Base-by-base conservation (phyloP, 2,113 vertebrate species). In the Ursus arctos region DNA sequence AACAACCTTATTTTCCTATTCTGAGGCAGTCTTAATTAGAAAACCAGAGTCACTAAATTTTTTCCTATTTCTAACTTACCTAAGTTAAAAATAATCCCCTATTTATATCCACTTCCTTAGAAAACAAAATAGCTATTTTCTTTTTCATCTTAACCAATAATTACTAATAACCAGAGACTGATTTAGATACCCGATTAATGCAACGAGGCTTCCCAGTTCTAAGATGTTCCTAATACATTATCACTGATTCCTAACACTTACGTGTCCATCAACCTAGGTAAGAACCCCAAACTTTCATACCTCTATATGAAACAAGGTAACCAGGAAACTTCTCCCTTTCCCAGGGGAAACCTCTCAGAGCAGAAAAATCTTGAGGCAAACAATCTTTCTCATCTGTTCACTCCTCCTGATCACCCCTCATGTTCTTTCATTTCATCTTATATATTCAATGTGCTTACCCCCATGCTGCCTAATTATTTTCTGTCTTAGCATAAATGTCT, bases 61-160 rank as follows among this genome's bases (percentile, higher is more conserved):
- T 43, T 92, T 72, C 57, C 0, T 36, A 80, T 31, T 28, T 74
- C 49, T 33, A 72, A 63, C 18, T 88, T 74, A 71, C 9, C 24
- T 59, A 83, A 83, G 19, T 82, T 6, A 94, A 77, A 97, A 92
- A 33, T 28, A 81, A 47, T 91, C 55, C 9, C 69, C 80, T 77
- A 79, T 33, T 84, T 84, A 69, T 53, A 65, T 18, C 13, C 36
- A 57, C 59, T 79, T 55, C 49, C 67, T 85, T 55, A 91, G 53
- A 67, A 94, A 95, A 74, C 18, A 93, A 71, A 82, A 79, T 6
- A 7, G 61, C 21, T 83, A 36, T 69, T 36, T 63, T 26, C 40
- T 63, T 81, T 77, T 49, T 21, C 15, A 59, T 59, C 49, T 49
- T 90, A 88, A n/a, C 12, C 43, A 86, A 22, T 36, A 79, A 87